Base-by-base conservation (phyloP, 2,797 vertebrate genomes). In the Poecilia wingei region DNA sequence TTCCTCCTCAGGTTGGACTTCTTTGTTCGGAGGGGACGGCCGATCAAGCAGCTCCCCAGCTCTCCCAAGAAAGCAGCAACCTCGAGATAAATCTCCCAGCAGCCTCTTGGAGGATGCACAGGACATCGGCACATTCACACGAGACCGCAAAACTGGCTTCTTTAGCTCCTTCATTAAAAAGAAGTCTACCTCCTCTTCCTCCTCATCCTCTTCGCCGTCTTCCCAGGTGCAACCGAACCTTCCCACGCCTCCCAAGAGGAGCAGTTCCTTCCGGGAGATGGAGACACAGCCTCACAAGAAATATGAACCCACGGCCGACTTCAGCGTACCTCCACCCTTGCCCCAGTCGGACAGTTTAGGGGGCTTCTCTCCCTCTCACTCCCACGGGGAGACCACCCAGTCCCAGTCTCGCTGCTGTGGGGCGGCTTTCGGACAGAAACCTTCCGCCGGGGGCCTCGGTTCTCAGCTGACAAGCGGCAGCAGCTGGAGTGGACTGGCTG, bases 111-210 rank as follows among this genome's bases (percentile, higher is more conserved):
- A 98, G 79, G 98, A 99, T 59, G 87, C 94, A 74, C 96, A 97
- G 92, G 98, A 99, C 93, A 96, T 97, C 36, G 93, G 93, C 87
- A 97, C 96, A 36, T 99, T 99, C 88, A 98, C 97, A 49, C 95
- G 98, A 82, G 98, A 99, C 88, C 96, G 98, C 77, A 99, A 99
- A 90, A 96, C 98, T 1, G 97, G 98, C 88, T 99, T 99, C 95
- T 99, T 99, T 93, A 99, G 98, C 93, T 99, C 98, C 72, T 99
- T 99, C 83, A 99, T 99, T 93, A 99, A 97, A 94, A 99, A 99
- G 93, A 99, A 98, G 89, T 94, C 95, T 0, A 92, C 92, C 49
- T 95, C 95, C 1, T 94, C 95, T 0, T 95, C 95, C 1, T 95
- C 96, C 3, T 95, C 95, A 1, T 95, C 96, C 3, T 93, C 93